phyloP scores from a whole-genome alignment of 2,797 vertebrate genomes.

The Sylvia borin region DNA sequence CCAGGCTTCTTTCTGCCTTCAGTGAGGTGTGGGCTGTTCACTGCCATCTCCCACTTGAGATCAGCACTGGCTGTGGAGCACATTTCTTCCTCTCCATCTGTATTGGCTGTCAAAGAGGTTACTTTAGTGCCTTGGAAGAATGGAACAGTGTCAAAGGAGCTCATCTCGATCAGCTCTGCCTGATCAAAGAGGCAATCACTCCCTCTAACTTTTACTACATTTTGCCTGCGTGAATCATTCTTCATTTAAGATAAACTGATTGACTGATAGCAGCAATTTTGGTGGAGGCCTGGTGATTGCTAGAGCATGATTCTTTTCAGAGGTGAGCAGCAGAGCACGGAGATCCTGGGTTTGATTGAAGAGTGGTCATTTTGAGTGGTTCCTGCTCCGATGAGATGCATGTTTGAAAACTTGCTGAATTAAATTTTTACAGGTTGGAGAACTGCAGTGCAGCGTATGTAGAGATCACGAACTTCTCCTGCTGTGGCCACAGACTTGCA shows the following conservation, averaged over 20 bases:
- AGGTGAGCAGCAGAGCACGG: neutral
- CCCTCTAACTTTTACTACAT: neutral
- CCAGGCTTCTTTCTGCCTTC: neutral
- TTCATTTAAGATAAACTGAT: neutral
- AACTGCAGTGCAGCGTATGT: neutral
- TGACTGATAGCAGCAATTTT: neutral
- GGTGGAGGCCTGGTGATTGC: neutral
- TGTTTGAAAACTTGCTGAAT: neutral
- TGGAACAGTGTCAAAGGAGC: neutral
- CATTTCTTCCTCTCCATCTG: neutral
- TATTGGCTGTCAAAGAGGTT: neutral
- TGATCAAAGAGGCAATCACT: neutral
- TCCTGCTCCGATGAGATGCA: neutral
- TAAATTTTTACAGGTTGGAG: neutral
- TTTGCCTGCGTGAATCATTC: neutral
- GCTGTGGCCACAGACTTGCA: neutral
- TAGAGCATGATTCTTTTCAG: neutral
- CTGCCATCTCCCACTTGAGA: neutral
- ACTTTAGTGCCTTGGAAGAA: neutral
- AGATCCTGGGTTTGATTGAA: neutral
- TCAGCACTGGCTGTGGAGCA: accelerated
- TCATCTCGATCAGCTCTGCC: neutral
- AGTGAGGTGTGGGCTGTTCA: neutral
- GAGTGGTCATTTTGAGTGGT: neutral
- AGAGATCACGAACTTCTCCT: neutral